A percentile compares a stretch with the other conserved stretches of the same genome.
These are phyloP conservation scores for Thereva nobilitata DNA, from an alignment of 2,888 invertebrate genomes.

Conservation along the genomic window DNA sequence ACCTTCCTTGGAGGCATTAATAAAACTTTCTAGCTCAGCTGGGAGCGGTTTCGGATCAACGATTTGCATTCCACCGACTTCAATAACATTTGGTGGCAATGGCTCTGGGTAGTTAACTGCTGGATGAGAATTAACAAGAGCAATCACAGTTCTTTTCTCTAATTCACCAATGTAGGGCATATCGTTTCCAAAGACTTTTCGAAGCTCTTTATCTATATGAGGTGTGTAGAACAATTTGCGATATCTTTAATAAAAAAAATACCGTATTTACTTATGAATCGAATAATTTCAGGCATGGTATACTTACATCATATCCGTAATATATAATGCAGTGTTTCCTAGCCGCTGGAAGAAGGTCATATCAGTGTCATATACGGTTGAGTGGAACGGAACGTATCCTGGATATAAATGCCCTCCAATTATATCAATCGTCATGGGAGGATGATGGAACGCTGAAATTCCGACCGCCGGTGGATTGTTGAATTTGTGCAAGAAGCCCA, in stretches of 20 bases:
- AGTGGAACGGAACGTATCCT: slow-evolving; percentile 44
- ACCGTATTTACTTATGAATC: neutral
- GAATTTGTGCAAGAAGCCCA: slow-evolving; percentile 49
- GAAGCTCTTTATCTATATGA: slow-evolving; percentile 43
- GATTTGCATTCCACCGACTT: slow-evolving; percentile 55
- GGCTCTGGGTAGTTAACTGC: slow-evolving; percentile 51
- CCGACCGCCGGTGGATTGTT: slow-evolving; percentile 46
- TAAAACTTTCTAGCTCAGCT: slow-evolving; percentile 46
- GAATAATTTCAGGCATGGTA: neutral
- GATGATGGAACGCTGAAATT: slow-evolving; percentile 44
- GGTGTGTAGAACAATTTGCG: slow-evolving; percentile 43
- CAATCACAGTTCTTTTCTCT: slow-evolving; percentile 45
- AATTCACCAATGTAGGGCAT: slow-evolving; percentile 44
- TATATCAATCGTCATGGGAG: slow-evolving; percentile 38
- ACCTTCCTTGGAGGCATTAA: slow-evolving; percentile 49
- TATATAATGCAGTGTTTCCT: slow-evolving; percentile 36
- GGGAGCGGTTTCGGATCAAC: slow-evolving; percentile 47
- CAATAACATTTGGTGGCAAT: slow-evolving; percentile 52
- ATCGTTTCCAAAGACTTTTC: slow-evolving; percentile 41
- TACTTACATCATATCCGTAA: slow-evolving; percentile 23
- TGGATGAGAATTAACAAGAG: slow-evolving; percentile 53
- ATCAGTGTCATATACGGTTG: slow-evolving; percentile 26
- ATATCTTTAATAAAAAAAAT: slow-evolving; percentile 40
- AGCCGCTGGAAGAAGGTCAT: slow-evolving; percentile 44
- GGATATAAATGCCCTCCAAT: slow-evolving; percentile 43